Evolutionary conservation across 92 coral and sea anemone species (phyloP).

Genomic region (Phymanthus crucifer): DNA sequence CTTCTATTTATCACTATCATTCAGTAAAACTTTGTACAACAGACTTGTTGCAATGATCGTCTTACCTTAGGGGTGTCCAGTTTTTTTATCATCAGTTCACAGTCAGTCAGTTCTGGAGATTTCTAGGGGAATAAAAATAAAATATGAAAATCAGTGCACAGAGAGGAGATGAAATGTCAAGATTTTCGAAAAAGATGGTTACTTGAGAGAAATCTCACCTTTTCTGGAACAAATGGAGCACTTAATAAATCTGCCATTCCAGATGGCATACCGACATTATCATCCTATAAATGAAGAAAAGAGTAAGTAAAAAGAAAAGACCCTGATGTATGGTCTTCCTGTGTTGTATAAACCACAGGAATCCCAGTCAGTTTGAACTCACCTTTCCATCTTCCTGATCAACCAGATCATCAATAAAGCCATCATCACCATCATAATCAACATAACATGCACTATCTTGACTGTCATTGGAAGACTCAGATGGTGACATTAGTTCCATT

Average conservation of each 20-base stretch:
- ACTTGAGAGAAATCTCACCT: constrained; percentile 23
- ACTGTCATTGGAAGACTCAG: constrained; percentile 51
- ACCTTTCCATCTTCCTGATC: constrained; percentile 76
- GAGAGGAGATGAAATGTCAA: neutral
- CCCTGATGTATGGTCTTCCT: neutral
- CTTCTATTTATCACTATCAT: no score
- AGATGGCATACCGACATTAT: constrained; percentile 54
- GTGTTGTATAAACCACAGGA: neutral
- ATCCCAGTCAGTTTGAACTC: neutral
- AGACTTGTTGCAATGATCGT: neutral
- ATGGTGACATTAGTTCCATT: constrained; percentile 44
- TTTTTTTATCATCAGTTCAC: neutral
- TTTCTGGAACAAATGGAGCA: constrained; percentile 73
- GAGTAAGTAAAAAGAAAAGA: neutral
- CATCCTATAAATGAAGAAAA: constrained; percentile 36
- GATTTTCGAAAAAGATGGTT: neutral
- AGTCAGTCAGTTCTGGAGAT: constrained; percentile 24
- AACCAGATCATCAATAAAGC: constrained; percentile 87
- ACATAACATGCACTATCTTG: constrained; percentile 69
- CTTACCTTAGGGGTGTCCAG: constrained; percentile 57
- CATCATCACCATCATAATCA: constrained; percentile 88
- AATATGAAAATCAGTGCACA: no score
- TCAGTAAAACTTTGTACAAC: no score
- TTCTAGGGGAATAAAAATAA: constrained; percentile 5
- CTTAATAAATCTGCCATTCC: constrained; percentile 86